Percentiles rank a stretch among this genome's conserved stretches.
Conservation (phyloP, 2,797 vertebrate species). For the Lerista edwardsae region DNA sequence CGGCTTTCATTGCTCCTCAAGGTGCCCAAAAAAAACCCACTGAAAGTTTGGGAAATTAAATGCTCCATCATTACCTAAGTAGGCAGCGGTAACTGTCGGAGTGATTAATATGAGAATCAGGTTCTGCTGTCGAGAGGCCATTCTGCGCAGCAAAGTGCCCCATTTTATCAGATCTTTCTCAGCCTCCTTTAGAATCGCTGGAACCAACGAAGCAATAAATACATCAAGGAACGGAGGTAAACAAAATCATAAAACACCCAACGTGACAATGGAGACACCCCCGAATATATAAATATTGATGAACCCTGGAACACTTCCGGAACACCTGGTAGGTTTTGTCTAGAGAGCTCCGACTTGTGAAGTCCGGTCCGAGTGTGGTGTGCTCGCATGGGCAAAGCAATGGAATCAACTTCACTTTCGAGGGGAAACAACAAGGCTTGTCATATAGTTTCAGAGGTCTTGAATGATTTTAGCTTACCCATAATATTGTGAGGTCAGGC, state of each 20-base stretch:
- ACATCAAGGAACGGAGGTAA: constrained; percentile 64
- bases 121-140: constrained; percentile 13
- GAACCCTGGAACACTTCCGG: constrained; percentile 35
- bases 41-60: constrained; percentile 55
- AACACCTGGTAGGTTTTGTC: constrained; percentile 39
- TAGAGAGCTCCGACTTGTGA: constrained; percentile 32
- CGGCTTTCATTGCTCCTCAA: constrained; percentile 24
- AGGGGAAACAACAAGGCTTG: background rate
- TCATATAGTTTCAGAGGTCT: background rate
- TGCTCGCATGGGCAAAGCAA: constrained; percentile 12
- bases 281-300: constrained; percentile 64
- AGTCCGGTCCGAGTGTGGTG: constrained; percentile 32
- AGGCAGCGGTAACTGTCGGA: constrained; percentile 42
- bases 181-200: constrained; percentile 32
- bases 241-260: constrained; percentile 68
- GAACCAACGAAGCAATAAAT: constrained; percentile 65
- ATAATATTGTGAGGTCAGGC: background rate
- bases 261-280: constrained; percentile 40
- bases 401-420: background rate
- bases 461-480: background rate
- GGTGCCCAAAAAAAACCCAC: background rate
- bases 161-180: constrained; percentile 45
- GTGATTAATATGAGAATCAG: constrained; percentile 36
- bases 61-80: constrained; percentile 57
- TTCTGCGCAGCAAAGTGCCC: constrained; percentile 7